These are phyloP conservation scores for Saguinus imperator DNA, from an alignment of 2,113 vertebrate genomes.

Conservation along the genomic window DNA sequence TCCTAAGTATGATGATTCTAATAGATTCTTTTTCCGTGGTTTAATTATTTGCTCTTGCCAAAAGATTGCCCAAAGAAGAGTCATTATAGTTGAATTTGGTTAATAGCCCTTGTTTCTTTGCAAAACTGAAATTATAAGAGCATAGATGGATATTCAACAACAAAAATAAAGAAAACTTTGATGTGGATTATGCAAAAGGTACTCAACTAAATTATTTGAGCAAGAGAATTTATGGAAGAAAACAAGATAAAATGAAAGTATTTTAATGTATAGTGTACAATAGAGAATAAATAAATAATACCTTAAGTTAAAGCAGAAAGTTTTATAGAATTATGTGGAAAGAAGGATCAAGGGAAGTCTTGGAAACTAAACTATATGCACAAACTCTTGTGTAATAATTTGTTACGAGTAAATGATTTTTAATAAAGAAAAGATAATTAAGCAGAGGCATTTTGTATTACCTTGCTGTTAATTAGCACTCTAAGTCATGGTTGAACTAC, in stretches of 20 bases:
- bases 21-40: constrained; percentile 64
- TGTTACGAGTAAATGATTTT: constrained; percentile 48
- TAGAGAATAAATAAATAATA: neutral
- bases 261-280: neutral
- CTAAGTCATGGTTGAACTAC: neutral
- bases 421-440: constrained; percentile 53
- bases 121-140: constrained; percentile 66
- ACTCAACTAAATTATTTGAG: constrained; percentile 48
- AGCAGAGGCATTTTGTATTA: neutral
- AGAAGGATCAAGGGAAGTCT: neutral
- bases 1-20: constrained; percentile 66
- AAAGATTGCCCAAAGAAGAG: constrained; percentile 58
- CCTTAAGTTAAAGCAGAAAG: neutral
- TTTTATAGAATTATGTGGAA: neutral
- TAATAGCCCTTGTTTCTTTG: constrained; percentile 64
- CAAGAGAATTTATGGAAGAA: constrained; percentile 68
- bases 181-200: constrained; percentile 59
- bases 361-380: neutral
- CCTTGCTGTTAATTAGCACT: constrained; percentile 28
- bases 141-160: constrained; percentile 62
- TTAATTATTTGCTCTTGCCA: constrained; percentile 55
- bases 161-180: constrained; percentile 49
- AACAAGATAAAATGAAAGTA: constrained; percentile 27
- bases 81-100: constrained; percentile 68
- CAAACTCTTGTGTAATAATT: neutral